Evolutionary conservation across 2,797 vertebrate species (phyloP).

Genomic region (Coccyzus lansbergi): DNA sequence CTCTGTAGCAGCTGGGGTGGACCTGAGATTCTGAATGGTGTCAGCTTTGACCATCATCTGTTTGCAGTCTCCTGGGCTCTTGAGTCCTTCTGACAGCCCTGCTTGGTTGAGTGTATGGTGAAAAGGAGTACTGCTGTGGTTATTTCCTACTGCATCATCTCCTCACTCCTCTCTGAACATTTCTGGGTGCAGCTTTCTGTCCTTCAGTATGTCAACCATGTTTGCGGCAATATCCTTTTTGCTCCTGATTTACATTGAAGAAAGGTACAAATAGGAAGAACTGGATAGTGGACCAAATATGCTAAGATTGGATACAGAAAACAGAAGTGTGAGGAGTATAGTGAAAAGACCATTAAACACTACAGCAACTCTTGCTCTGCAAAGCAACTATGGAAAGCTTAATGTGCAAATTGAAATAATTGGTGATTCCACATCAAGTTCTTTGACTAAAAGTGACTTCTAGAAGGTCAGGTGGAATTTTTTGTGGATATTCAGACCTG

Average conservation of each 20-base stretch:
- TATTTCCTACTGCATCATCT: neutral
- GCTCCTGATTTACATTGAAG: neutral
- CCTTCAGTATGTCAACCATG: neutral
- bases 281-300: neutral
- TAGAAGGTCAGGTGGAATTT: neutral
- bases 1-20: neutral
- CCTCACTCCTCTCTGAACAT: neutral
- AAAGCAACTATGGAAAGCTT: neutral
- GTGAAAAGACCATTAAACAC: neutral
- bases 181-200: neutral
- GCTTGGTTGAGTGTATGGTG: neutral
- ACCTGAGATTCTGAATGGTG: neutral
- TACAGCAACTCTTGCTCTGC: neutral
- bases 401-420: neutral
- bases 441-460: neutral
- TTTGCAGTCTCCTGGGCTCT: neutral
- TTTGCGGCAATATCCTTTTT: neutral
- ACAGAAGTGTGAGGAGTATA: neutral
- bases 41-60: neutral
- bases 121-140: neutral
- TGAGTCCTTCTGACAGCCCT: neutral
- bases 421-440: neutral
- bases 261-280: neutral
- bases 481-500: neutral
- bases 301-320: fast-evolving